Conservation (phyloP, 1,140 invertebrate genomes). For the Calliphora vicina region DNA sequence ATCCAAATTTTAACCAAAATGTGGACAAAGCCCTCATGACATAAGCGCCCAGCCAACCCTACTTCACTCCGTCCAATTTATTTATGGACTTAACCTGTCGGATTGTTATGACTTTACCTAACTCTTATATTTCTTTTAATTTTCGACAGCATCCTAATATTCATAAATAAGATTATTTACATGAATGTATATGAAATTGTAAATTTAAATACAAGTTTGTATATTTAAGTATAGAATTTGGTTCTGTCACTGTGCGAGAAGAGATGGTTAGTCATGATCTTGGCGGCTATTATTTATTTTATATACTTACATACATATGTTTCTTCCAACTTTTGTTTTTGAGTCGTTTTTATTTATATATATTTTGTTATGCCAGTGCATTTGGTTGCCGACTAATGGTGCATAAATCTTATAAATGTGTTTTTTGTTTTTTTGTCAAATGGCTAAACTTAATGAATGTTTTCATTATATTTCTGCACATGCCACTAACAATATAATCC, state of each 20-base stretch:
- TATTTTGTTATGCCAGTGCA: constrained; percentile 51
- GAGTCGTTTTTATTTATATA: constrained; percentile 39
- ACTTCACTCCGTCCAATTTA: too few species aligned
- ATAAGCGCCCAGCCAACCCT: too few species aligned
- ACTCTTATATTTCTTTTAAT: too few species aligned
- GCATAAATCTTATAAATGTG: constrained; percentile 63
- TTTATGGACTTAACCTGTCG: too few species aligned
- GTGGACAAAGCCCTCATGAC: too few species aligned
- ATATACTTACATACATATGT: neutral
- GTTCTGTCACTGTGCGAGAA: neutral
- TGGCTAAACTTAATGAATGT: constrained; percentile 41
- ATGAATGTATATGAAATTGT: too few species aligned
- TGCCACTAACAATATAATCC: neutral
- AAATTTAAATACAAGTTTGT: too few species aligned
- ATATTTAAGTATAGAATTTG: neutral
- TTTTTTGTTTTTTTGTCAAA: constrained; percentile 49
- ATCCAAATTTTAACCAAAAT: too few species aligned
- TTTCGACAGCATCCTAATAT: too few species aligned
- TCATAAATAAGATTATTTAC: too few species aligned
- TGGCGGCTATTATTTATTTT: constrained; percentile 23
- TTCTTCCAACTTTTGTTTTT: neutral
- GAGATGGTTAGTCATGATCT: constrained; percentile 27
- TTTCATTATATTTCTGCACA: constrained; percentile 17
- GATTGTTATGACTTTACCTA: too few species aligned
- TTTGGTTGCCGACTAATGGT: constrained; percentile 53